Percentiles rank a stretch among this genome's conserved stretches.
phyloP scores from a whole-genome alignment of 1,140 invertebrate genomes.

The Chionoecetes opilio region DNA sequence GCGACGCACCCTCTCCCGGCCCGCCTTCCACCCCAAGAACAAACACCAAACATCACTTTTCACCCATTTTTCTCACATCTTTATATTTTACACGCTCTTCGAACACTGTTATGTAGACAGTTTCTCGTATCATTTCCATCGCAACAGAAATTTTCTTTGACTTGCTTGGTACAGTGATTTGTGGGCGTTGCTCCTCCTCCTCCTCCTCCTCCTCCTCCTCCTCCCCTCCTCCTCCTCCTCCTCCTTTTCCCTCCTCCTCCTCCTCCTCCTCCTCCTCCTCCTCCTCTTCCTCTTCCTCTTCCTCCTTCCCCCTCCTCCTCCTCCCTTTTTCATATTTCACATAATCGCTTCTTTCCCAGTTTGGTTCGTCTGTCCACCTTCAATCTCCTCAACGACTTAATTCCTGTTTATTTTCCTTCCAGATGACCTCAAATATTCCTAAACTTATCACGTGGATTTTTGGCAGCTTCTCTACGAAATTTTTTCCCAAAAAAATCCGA shows the following conservation, averaged over 20 bases:
- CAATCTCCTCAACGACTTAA: background rate
- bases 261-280: background rate
- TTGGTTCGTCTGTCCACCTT: background rate
- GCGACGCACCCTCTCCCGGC: no score
- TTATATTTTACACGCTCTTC: no score
- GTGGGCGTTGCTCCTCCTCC: no score
- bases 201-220: background rate
- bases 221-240: background rate
- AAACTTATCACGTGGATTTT: background rate
- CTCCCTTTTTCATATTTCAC: slow-evolving; percentile 38
- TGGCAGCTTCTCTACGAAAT: background rate
- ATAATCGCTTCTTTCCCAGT: background rate
- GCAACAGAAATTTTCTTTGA: no score
- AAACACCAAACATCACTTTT: no score
- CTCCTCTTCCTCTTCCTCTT: background rate
- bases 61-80: no score
- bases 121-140: no score
- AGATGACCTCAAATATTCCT: background rate
- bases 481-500: background rate
- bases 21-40: no score
- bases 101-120: no score
- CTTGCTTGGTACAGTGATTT: no score
- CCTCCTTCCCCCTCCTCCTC: slow-evolving; percentile 31
- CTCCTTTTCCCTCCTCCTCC: background rate
- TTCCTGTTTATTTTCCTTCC: background rate